Conservation (phyloP, 1,140 invertebrate genomes). For the Zaprionus ornatus region DNA sequence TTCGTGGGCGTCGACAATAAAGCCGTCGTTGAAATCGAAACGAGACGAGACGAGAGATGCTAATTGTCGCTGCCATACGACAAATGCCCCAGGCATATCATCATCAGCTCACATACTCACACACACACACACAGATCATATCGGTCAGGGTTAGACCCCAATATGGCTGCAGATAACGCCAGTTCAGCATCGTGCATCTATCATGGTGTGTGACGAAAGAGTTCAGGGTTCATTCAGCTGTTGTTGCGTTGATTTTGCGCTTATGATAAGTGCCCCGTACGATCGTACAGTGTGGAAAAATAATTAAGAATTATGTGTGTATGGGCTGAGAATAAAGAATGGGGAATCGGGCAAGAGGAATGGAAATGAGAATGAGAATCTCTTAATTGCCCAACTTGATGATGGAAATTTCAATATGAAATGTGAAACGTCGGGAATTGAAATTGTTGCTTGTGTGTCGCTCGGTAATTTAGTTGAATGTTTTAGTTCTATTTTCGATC, state of each 20-base stretch:
- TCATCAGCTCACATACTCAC: slow-evolving; percentile 9
- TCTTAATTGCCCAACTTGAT: slow-evolving; percentile 35
- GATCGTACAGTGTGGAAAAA: not conserved
- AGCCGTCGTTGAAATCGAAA: slow-evolving; percentile 25
- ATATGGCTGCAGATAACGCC: slow-evolving; percentile 32
- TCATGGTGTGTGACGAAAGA: slow-evolving; percentile 33
- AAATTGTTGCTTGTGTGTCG: not conserved
- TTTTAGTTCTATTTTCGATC: slow-evolving; percentile 21
- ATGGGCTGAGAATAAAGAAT: not conserved
- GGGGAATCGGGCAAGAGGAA: not conserved
- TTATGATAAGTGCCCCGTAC: slow-evolving; percentile 22
- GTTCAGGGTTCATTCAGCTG: slow-evolving; percentile 44
- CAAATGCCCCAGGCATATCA: slow-evolving; percentile 35
- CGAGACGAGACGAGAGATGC: not conserved
- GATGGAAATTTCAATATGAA: slow-evolving; percentile 37
- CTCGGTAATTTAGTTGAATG: not conserved
- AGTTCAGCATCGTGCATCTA: slow-evolving; percentile 3
- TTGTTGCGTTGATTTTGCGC: slow-evolving; percentile 27
- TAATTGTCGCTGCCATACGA: slow-evolving; percentile 27
- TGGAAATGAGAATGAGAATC: not conserved
- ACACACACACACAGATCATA: not conserved
- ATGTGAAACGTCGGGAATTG: slow-evolving; percentile 12
- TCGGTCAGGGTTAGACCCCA: slow-evolving; percentile 50
- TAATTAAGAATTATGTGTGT: slow-evolving; percentile 29
- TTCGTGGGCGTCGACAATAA: slow-evolving; percentile 33